Evolutionary conservation across 2,113 vertebrate genomes (phyloP).

Genomic region (Stercorarius parasiticus): DNA sequence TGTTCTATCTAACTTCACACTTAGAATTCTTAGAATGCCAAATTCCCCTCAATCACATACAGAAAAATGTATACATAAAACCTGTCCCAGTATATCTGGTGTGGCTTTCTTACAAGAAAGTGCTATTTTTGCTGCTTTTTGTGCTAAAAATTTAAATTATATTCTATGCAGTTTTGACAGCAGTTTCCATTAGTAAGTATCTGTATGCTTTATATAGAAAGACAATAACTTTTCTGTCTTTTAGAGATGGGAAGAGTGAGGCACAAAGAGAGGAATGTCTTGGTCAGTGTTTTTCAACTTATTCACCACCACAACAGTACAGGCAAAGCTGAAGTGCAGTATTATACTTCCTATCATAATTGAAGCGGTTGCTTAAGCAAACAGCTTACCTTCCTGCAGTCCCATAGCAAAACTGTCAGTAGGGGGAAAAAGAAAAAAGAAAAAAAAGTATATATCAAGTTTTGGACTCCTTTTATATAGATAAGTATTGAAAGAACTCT

Average conservation of each 20-base stretch:
- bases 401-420: background rate
- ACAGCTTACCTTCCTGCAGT: background rate
- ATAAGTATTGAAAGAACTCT: background rate
- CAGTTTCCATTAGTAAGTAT: background rate
- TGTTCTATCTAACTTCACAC: background rate
- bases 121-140: background rate
- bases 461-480: background rate
- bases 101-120: background rate
- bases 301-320: background rate
- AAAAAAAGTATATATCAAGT: background rate
- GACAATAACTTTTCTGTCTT: background rate
- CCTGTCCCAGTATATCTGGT: background rate
- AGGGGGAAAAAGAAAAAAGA: fast-evolving
- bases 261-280: background rate
- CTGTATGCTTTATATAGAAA: background rate
- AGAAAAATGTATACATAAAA: background rate
- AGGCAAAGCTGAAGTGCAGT: background rate
- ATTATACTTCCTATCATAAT: background rate
- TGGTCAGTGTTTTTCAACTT: background rate
- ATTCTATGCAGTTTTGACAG: background rate
- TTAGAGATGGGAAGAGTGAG: background rate
- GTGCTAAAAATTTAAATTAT: background rate
- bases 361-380: background rate
- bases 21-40: background rate
- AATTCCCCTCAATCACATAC: background rate